Base-by-base conservation (phyloP, 1,140 invertebrate genomes). In the Ooceraea biroi region DNA sequence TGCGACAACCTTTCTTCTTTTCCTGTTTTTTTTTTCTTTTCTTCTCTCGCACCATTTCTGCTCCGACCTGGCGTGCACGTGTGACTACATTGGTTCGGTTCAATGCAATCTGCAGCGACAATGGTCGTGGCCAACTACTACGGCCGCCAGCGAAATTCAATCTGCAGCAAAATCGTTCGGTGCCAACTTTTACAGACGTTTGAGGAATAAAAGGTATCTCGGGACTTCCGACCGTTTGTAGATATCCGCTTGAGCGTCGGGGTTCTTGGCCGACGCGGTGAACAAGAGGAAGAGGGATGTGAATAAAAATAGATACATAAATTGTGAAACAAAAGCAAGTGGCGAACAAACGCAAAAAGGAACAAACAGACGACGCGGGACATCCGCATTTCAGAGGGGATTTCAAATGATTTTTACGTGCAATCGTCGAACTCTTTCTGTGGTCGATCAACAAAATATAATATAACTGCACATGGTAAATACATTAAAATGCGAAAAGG, bases 111-210 rank as follows among this genome's bases (percentile, higher is more conserved):
- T 60, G n/a, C 78, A 44, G 65, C 83, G 84, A 83, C 84, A 86
- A 87, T 86, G 71, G 71, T 83, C 85, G 68, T 52, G 65, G 52
- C n/a, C 48, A 78, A 60, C 72, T 88, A 88, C 85, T 88, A 90
- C 30, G 85, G 63, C 63, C 69, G 71, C 73, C 89, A 78, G 44
- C 84, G 73, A 69, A 91, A 92, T 89, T 83, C 91, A 91, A 92
- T 91, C 92, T 92, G 73, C 73, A 92, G 89, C 83, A 82, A 85
- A 90, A 86, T 85, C 76, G 83, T 76, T 85, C 69, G 69, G 52
- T 52, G 44, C 58, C 82, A 83, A 87, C 85, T 84, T 87, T 88
- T 72, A 69, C 73, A 66, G 69, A 84, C 76, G 52, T 30, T 46
- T 57, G 19, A 48, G 27, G 50, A 74, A 77, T 66, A 80, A 86